These are phyloP conservation scores for Xiphias gladius DNA, from an alignment of 2,113 vertebrate genomes.

Conservation along the genomic window DNA sequence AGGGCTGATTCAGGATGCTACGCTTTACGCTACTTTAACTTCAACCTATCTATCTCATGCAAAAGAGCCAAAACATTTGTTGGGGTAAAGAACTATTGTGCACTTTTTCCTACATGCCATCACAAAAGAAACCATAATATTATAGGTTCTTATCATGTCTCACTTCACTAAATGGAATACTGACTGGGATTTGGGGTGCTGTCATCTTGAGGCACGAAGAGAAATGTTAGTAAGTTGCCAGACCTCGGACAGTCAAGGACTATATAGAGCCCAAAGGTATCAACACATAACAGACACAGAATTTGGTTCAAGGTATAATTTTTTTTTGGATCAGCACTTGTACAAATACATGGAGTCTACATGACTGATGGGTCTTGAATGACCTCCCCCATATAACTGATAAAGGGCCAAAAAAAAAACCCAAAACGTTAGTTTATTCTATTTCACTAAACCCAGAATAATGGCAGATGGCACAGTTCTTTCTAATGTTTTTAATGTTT, in stretches of 20 bases:
- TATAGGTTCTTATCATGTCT: conserved; percentile 9
- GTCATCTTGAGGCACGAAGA: conserved; percentile 29
- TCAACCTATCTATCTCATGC: not conserved
- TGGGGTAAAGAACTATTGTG: not conserved
- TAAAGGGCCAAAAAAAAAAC: not conserved
- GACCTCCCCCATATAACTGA: not conserved
- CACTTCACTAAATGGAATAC: conserved; percentile 37
- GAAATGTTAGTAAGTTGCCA: conserved; percentile 35
- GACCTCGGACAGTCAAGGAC: conserved; percentile 30
- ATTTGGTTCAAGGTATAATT: not conserved
- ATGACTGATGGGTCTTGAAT: not conserved
- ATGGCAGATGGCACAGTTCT: conserved; percentile 4
- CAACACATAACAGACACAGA: conserved; percentile 4
- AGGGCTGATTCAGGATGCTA: conserved; percentile 11
- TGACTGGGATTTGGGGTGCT: conserved; percentile 26
- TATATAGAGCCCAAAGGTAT: not conserved
- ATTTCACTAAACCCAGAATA: not conserved
- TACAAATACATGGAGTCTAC: not conserved
- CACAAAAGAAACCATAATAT: conserved; percentile 14
- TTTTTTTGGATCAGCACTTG: conserved; percentile 17
- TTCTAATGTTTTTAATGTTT: not conserved
- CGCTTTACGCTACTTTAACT: not conserved
- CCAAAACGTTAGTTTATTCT: not conserved
- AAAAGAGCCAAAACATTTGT: conserved; percentile 9
- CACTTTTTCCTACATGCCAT: not conserved